These are phyloP conservation scores for Drosophila elegans DNA, from an alignment of 1,140 invertebrate genomes.

Conservation along the genomic window DNA sequence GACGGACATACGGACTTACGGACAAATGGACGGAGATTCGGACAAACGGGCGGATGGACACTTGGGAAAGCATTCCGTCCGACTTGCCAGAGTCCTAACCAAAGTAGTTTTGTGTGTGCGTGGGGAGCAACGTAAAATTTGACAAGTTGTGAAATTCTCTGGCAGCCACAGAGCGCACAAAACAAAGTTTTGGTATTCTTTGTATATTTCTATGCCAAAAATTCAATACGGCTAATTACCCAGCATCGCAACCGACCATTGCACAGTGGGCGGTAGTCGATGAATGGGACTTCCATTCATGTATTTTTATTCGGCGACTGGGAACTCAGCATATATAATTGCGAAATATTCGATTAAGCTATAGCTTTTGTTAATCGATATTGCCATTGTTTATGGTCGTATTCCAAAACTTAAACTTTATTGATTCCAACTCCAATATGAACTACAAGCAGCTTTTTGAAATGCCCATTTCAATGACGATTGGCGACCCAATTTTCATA, in stretches of 20 bases:
- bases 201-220: conserved; percentile 79
- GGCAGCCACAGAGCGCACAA: conserved; percentile 69
- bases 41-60: conserved; percentile 27
- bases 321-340: neutral
- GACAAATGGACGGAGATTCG: conserved; percentile 12
- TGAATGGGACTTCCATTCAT: conserved; percentile 7
- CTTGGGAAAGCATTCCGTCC: conserved; percentile 40
- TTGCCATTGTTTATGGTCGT: neutral
- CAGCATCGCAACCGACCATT: conserved; percentile 46
- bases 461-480: conserved; percentile 52
- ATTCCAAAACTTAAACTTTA: conserved; percentile 2
- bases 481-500: conserved; percentile 58
- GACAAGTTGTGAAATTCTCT: conserved; percentile 77
- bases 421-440: conserved; percentile 46
- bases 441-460: conserved; percentile 40
- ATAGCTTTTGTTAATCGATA: conserved; percentile 19
- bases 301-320: conserved; percentile 19
- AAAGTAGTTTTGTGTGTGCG: conserved; percentile 10
- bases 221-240: conserved; percentile 82
- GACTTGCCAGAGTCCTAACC: conserved; percentile 11
- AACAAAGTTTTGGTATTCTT: conserved; percentile 76
- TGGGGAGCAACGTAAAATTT: conserved; percentile 69
- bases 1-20: conserved; percentile 22
- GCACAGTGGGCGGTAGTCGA: conserved; percentile 48
- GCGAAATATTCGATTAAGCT: conserved; percentile 32